These are phyloP conservation scores for Pseudochaenichthys georgianus DNA, from an alignment of 2,797 vertebrate species.

Conservation along the genomic window DNA sequence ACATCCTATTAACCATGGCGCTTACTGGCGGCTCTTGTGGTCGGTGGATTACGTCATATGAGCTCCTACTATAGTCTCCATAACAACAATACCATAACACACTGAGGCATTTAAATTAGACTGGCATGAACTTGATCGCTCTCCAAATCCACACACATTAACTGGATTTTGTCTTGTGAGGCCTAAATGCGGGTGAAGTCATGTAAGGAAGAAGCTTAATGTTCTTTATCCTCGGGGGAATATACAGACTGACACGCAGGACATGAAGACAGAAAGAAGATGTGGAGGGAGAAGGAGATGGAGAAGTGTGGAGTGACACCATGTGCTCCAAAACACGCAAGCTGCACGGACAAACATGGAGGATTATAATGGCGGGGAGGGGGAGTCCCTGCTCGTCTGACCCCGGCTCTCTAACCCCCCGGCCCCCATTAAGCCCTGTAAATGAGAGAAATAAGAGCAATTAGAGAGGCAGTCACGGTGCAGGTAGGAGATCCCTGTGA, in stretches of 20 bases:
- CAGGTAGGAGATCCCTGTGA: constrained; percentile 71
- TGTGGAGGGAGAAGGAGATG: constrained; percentile 16
- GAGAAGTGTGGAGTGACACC: constrained; percentile 42
- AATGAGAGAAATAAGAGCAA: constrained; percentile 74
- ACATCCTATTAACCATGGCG: constrained; percentile 12
- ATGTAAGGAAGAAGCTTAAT: constrained; percentile 46
- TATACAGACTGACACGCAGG: constrained; percentile 47
- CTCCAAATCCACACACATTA: constrained; percentile 16
- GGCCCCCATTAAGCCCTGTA: constrained; percentile 60
- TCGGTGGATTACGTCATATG: constrained; percentile 15
- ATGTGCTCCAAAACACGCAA: constrained; percentile 42
- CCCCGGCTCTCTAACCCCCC: constrained; percentile 44
- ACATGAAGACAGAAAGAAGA: constrained; percentile 8
- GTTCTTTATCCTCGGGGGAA: constrained; percentile 41
- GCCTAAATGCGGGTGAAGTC: constrained; percentile 21
- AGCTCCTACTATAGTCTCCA: constrained; percentile 12
- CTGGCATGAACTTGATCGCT: neutral
- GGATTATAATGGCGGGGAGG: constrained; percentile 39
- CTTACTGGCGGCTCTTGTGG: constrained; percentile 23
- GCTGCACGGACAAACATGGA: constrained; percentile 50
- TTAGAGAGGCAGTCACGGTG: constrained; percentile 69
- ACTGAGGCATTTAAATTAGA: constrained; percentile 1
- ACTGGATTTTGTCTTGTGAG: constrained; percentile 3
- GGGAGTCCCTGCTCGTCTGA: constrained; percentile 51
- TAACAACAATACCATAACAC: constrained; percentile 29